phyloP scores from a whole-genome alignment of 2,888 invertebrate genomes.

The Oscheius sp. region DNA sequence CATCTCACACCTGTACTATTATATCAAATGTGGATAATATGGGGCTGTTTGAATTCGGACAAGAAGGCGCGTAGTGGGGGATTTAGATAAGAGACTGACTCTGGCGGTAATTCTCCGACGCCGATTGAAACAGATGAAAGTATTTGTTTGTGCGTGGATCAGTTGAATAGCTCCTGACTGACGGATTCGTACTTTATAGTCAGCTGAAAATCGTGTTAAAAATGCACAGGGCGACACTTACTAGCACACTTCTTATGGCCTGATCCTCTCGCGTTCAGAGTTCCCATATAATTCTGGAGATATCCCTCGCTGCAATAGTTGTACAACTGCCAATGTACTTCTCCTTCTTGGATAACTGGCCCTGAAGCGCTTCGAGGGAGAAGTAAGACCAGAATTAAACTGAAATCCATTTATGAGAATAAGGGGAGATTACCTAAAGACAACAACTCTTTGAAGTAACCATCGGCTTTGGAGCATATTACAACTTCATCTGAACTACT shows the following conservation, averaged over 20 bases:
- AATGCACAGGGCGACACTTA: slow-evolving; percentile 32
- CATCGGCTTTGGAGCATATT: slow-evolving; percentile 23
- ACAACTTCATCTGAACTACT: slow-evolving; percentile 18
- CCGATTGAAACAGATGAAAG: slow-evolving; percentile 53
- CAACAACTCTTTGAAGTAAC: slow-evolving; percentile 19
- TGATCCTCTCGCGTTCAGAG: slow-evolving; percentile 44
- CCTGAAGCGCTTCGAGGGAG: slow-evolving; percentile 5
- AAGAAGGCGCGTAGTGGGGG: background rate
- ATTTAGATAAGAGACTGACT: slow-evolving; percentile 38
- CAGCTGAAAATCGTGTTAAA: slow-evolving; percentile 42
- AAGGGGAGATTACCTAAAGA: slow-evolving; percentile 15
- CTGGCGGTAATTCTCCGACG: slow-evolving; percentile 32
- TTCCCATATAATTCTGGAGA: slow-evolving; percentile 48
- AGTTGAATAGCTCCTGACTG: slow-evolving; percentile 45
- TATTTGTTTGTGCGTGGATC: slow-evolving; percentile 48
- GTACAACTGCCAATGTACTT: slow-evolving; percentile 50
- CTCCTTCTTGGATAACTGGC: slow-evolving; percentile 28
- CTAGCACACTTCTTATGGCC: slow-evolving; percentile 44
- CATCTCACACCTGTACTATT: background rate
- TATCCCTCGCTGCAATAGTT: slow-evolving; percentile 50
- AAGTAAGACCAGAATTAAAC: background rate
- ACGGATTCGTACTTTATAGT: slow-evolving; percentile 44
- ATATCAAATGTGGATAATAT: background rate
- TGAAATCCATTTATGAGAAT: background rate
- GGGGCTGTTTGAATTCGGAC: slow-evolving; percentile 1